A percentile compares a stretch with the other conserved stretches of the same genome.
These are phyloP conservation scores for Tauraco erythrolophus DNA, from an alignment of 2,113 vertebrate genomes.

Conservation along the genomic window DNA sequence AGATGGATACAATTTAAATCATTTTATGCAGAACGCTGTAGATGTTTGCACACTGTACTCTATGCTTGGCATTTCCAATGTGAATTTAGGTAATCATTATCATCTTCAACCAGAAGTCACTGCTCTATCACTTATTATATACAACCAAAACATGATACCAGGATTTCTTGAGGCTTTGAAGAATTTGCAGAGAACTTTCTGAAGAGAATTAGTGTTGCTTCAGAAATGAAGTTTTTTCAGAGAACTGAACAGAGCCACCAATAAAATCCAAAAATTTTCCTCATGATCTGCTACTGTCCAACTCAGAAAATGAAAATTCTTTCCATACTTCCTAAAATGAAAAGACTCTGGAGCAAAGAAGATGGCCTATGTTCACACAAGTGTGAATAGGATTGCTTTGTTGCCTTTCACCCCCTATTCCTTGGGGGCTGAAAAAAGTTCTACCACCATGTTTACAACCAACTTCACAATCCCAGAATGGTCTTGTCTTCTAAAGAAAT, in stretches of 20 bases:
- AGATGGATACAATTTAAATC: background rate
- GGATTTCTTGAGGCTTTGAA: background rate
- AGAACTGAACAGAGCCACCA: background rate
- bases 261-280: rapidly evolving
- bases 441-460: background rate
- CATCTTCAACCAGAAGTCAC: background rate
- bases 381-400: background rate
- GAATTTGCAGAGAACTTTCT: background rate
- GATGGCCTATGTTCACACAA: rapidly evolving
- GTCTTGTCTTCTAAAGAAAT: background rate
- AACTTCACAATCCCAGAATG: background rate
- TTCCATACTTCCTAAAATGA: background rate
- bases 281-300: background rate
- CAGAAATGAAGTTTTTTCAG: background rate
- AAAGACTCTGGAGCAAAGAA: background rate
- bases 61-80: background rate
- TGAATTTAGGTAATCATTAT: background rate
- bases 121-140: background rate
- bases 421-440: background rate
- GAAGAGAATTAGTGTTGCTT: background rate
- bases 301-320: background rate
- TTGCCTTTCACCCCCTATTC: background rate
- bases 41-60: background rate
- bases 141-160: background rate
- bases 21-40: background rate